Evolutionary conservation across 2,797 vertebrate species (phyloP), one percentile per base, ranked within the genome.

Genomic region (Melanotaenia nigrans): DNA sequence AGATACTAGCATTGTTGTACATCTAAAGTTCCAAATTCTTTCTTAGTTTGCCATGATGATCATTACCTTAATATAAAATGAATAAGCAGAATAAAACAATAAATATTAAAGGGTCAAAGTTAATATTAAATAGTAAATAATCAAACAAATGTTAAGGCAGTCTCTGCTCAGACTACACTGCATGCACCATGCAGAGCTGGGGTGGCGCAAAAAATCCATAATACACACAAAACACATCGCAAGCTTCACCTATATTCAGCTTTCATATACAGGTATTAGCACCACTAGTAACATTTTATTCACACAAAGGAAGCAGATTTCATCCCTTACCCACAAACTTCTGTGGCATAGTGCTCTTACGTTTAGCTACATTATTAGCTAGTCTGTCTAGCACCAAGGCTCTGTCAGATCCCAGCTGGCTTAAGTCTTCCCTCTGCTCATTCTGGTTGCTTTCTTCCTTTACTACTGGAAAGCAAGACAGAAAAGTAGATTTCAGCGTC

Each of bases 321-420:
- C 86, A 92, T 94, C 96, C 97, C 98, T 99, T 99, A 99, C 98
- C 98, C 94, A 99, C 95, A 96, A 99, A 99, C 96, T 97, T 99
- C 96, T 99, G 98, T 96, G 98, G 98, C 97, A 99, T 97, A 96
- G 97, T 99, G 95, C 98, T 99, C 94, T 99, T 99, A 96, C 98
- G 97, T 94, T 98, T 99, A 94, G 98, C 97, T 95, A 99, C 97
- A 95, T 99, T 99, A 96, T 96, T 99, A 95, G 98, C 97, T 96
- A 99, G 95, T 95, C 97, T 98, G 96, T 99, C 98, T 96, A 99
- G 96, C 93, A 99, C 96, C 94, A 98, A 95, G 91, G 97, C 96
- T 95, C 97, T 96, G 93, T 99, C 97, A 93, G 96, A 94, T 90
- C 96, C 96, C 91, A 93, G 95, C 96, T 97, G 97, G 96, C 94